These are phyloP conservation scores for Ptychodera flava DNA, from an alignment of 35 echinoderm and acorn worm genomes.

Conservation along the genomic window DNA sequence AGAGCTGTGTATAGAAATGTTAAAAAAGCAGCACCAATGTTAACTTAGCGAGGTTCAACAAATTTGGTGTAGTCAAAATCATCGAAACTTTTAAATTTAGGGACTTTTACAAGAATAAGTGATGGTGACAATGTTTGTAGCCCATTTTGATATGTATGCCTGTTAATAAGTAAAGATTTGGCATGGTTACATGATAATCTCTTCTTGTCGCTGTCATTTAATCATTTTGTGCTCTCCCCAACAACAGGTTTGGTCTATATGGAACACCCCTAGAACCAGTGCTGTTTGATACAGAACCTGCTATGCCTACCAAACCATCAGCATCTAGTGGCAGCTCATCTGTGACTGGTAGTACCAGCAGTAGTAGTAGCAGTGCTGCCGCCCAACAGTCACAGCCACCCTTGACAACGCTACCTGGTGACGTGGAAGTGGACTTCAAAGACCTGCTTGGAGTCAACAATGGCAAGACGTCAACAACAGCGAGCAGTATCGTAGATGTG, in stretches of 20 bases:
- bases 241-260: slow-evolving; percentile 71
- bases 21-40: no score
- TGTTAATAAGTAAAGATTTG: no score
- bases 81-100: no score
- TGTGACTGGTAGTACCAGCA: background rate
- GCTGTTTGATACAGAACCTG: slow-evolving; percentile 76
- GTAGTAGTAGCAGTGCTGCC: background rate
- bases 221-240: no score
- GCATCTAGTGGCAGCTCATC: slow-evolving; percentile 35
- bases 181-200: no score
- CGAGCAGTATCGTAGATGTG: slow-evolving; percentile 42
- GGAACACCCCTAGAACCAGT: slow-evolving; percentile 87
- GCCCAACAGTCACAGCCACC: background rate
- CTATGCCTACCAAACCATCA: slow-evolving; percentile 24
- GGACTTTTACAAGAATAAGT: no score
- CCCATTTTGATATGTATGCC: no score
- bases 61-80: no score
- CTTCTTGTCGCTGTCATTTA: no score
- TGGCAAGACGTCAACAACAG: background rate
- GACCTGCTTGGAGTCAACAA: background rate
- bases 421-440: background rate
- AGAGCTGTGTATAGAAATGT: no score
- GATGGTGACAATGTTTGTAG: no score
- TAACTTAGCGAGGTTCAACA: no score
- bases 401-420: background rate